These are phyloP conservation scores for Gandaritis pyraliata DNA, from an alignment of 2,888 invertebrate species.

Conservation along the genomic window DNA sequence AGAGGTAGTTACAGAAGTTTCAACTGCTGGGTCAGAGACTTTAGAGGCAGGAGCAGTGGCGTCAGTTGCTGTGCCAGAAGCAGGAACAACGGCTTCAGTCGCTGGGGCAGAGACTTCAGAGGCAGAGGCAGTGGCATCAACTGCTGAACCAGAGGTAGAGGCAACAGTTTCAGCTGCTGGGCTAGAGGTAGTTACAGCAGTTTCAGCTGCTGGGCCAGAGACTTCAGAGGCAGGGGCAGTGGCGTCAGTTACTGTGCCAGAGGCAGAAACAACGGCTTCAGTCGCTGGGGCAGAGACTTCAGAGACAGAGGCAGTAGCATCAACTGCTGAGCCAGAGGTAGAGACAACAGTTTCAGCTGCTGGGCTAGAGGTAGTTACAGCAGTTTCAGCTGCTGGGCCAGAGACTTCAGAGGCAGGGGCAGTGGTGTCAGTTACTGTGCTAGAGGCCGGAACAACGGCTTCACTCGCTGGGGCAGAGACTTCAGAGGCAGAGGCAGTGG, in stretches of 20 bases:
- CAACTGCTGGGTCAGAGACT: no score
- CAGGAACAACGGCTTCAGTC: slow-evolving; percentile 2
- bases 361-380: slow-evolving; percentile 1
- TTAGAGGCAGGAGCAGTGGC: slow-evolving; percentile 1
- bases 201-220: slow-evolving; percentile 5
- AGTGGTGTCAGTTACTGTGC: not conserved
- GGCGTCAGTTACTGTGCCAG: slow-evolving; percentile 9
- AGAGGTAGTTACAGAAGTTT: no score
- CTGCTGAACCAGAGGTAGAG: not conserved
- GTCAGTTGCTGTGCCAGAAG: slow-evolving; percentile 7
- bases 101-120: slow-evolving; percentile 1
- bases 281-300: not conserved
- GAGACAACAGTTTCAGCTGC: not conserved
- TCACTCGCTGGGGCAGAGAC: slow-evolving; percentile 15
- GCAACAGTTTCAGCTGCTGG: slow-evolving; percentile 7
- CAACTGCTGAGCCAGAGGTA: not conserved
- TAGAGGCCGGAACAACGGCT: slow-evolving; percentile 6
- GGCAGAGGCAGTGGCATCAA: not conserved
- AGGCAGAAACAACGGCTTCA: slow-evolving; percentile 5
- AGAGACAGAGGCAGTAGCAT: slow-evolving; percentile 1
- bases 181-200: no score
- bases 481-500: slow-evolving; percentile 8
- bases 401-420: slow-evolving; percentile 10
- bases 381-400: slow-evolving; percentile 1
- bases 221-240: slow-evolving; percentile 9